Evolutionary conservation across 1,140 invertebrate species (phyloP), one percentile per base, ranked within the genome.

Genomic region (Metaphire vulgaris): DNA sequence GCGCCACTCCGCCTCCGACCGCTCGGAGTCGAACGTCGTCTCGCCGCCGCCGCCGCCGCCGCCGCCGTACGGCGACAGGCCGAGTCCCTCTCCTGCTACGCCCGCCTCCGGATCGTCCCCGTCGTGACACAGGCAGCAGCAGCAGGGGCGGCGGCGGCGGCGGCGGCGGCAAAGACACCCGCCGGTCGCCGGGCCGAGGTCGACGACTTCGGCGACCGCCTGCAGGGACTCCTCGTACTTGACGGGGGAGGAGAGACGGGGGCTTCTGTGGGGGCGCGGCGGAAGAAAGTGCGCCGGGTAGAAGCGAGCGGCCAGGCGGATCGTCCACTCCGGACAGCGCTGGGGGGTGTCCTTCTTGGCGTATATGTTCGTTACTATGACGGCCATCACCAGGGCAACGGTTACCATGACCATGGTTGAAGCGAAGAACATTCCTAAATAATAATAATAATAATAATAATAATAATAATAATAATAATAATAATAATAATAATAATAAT

Each of bases 351-450:
- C 70, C 26, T 74, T 74, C 33, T 77, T 78, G 70, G 72, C 33
- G 66, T 79, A 78, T 28, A 79, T 75, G 31, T 80, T 80, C n/a
- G 79, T 80, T 21, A 77, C 75, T 1, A 79, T 73, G 32, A 80
- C 79, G 1, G 76, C 76, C 79, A 80, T 80, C 21, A 80, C 73
- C 65, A 80, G 33, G 12, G 79, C 78, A 28, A 80, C 33, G 0
- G 78, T 76, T 31, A 79, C 76, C 78, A 80, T 79, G 12, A 76
- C 65, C 79, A 80, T 80, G 1, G 78, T 79, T 32, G 74, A 31
- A 56, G 75, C 78, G 32, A 77, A 79, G 67, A 80, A 74, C 79
- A 80, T 79, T 66, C 78, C 79, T 80, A 33, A 28, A 77, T n/a
- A n/a, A n/a, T n/a, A n/a, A n/a, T n/a, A n/a, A n/a, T n/a, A n/a